Conservation (phyloP, 1,140 invertebrate genomes). For the Drosophila pallidifrons region DNA sequence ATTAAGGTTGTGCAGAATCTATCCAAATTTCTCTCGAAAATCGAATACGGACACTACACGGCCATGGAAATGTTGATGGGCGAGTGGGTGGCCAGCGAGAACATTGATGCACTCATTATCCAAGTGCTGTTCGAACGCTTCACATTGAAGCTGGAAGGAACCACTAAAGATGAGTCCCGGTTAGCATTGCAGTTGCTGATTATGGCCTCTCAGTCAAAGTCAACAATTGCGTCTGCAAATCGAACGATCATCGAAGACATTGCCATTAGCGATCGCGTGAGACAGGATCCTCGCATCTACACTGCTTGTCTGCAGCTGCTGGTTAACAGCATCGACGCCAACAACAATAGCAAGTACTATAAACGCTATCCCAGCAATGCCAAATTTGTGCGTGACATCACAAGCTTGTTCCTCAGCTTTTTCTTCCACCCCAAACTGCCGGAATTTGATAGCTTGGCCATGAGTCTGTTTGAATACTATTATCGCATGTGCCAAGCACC, state of each 20-base stretch:
- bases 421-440: slow-evolving; percentile 67
- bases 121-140: slow-evolving; percentile 93
- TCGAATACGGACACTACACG: slow-evolving; percentile 88
- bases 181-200: slow-evolving; percentile 90
- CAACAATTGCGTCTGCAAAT: slow-evolving; percentile 86
- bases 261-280: slow-evolving; percentile 74
- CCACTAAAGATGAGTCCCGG: slow-evolving; percentile 88
- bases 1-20: slow-evolving; percentile 88
- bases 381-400: slow-evolving; percentile 61
- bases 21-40: slow-evolving; percentile 87
- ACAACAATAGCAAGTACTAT: slow-evolving; percentile 68
- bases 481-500: slow-evolving; percentile 79
- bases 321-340: slow-evolving; percentile 69
- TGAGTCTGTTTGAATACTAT: slow-evolving; percentile 71
- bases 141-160: slow-evolving; percentile 90
- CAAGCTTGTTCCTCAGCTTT: slow-evolving; percentile 62
- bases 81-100: slow-evolving; percentile 88
- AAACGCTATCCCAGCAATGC: slow-evolving; percentile 66
- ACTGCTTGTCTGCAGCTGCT: slow-evolving; percentile 69
- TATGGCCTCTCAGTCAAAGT: slow-evolving; percentile 89
- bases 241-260: slow-evolving; percentile 86
- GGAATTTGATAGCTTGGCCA: slow-evolving; percentile 76
- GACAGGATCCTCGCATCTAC: slow-evolving; percentile 75
- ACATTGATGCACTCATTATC: slow-evolving; percentile 86
- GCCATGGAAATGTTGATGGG: slow-evolving; percentile 90